Base-by-base conservation (phyloP, 2,888 invertebrate species). In the Flabesymbios commensalis region DNA sequence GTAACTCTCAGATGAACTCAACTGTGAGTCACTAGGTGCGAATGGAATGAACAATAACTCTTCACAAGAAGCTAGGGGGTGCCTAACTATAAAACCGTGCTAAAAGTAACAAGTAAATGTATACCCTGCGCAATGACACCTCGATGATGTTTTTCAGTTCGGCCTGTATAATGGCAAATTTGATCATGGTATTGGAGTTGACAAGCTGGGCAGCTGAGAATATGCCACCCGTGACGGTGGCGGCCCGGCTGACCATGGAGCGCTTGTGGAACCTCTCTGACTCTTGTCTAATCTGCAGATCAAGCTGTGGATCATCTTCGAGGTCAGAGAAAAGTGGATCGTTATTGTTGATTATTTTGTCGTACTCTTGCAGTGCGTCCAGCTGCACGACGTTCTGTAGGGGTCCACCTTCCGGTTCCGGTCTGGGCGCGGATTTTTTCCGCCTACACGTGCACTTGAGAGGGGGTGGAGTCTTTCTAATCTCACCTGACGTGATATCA, bases 191-290 rank as follows among this genome's bases (percentile, higher is more conserved):
- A 82, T 94, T 95, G 60, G 95, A 94, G 79, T 93, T 94, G 85
- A 78, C 64, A 55, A 63, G 52, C 24, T 67, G 67, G 3, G 68
- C 68, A 1, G 67, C 58, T 1, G 61, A 53, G 48, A 71, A 71
- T 19, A 71, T 58, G n/a, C 47, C 56, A 19, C 64, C 65, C n/a
- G 48, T 24, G 85, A 93, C 94, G 85, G 96, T 95, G 84, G 92
- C 90, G 86, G 91, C 90, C 75, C 97, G 90, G 71, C 90, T 91
- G 86, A 97, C 97, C 86, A 97, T 95, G 78, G 94, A 94, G 87
- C 93, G 93, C 86, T 98, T 98, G 81, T 98, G 90, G 81, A 98
- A 97, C 84, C 97, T 96, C 85, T 99, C 98, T 85, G 97, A 93
- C 83, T 94, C 68, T 26, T 39, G 41, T 22, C 49, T 47, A 28